phyloP scores from a whole-genome alignment of 2,888 invertebrate genomes.

The Heliconius sara region DNA sequence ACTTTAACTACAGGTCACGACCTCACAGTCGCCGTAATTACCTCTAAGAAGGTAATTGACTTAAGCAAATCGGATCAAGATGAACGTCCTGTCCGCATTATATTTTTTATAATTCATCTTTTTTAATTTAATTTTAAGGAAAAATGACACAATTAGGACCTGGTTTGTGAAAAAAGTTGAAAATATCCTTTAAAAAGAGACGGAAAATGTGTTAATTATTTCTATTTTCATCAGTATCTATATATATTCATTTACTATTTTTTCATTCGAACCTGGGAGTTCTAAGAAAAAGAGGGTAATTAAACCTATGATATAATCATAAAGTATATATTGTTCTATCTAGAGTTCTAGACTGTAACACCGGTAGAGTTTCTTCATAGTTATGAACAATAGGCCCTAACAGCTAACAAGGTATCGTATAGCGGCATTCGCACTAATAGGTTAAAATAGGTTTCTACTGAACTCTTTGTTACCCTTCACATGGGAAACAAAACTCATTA shows the following conservation, averaged over 20 bases:
- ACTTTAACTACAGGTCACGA: conserved; percentile 25
- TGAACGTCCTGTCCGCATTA: conserved; percentile 18
- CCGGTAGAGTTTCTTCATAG: conserved; percentile 17
- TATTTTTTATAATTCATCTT: background rate
- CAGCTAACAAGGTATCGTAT: conserved; percentile 28
- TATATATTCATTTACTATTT: background rate
- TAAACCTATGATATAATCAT: background rate
- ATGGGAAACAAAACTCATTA: conserved; percentile 10
- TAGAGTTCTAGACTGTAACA: conserved; percentile 13
- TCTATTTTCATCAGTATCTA: no score
- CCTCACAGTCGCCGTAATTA: conserved; percentile 26
- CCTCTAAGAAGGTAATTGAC: conserved; percentile 34
- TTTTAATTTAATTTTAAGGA: conserved; percentile 13
- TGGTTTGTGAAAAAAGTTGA: background rate
- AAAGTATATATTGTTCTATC: background rate
- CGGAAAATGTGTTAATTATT: background rate
- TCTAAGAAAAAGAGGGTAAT: background rate
- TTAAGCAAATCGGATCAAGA: conserved; percentile 36
- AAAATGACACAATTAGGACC: background rate
- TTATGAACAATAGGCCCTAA: conserved; percentile 28
- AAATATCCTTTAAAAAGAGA: background rate
- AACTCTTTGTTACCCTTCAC: conserved; percentile 15
- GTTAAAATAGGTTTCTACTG: conserved; percentile 18
- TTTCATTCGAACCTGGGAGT: background rate
- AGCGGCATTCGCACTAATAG: conserved; percentile 36